Evolutionary conservation across 2,888 invertebrate species (phyloP), one percentile per base, ranked within the genome.

Genomic region (Cephus pygmeus): DNA sequence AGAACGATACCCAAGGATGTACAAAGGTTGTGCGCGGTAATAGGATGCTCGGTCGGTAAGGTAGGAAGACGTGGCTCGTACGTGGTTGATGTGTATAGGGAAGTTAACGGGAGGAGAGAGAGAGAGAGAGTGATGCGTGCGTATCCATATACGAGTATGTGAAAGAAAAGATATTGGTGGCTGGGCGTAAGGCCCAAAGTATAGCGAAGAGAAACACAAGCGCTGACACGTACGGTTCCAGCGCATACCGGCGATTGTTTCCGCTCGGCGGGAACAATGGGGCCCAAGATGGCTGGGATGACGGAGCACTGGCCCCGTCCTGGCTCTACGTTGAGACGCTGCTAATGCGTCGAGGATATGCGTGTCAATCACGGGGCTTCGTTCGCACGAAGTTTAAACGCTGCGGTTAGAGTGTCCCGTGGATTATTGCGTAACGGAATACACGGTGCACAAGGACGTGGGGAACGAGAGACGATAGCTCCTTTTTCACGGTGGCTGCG

Each of bases 141-240:
- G 40, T 40, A 40, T 40, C 40, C 15, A 15, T 15, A 40, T 15
- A 40, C 40, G 40, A 40, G 40, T 40, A 15, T 15, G 15, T 40
- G 40, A 40, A 40, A 15, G 40, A 40, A 40, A 40, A 40, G 15
- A 40, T 15, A 40, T 40, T 15, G 40, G 40, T 40, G 40, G 40
- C 40, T 15, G 40, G 15, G 40, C 40, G 6, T 40, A 40, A 40
- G 40, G 40, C 40, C 40, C 40, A 40, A 40, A 40, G 40, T 40
- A 40, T 40, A 15, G 40, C 15, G 15, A 15, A 40, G 40, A 30
- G 35, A 75, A 77, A 31, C 35, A 73, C 76, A 75, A 75, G 40
- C 75, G 77, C 77, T 82, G 84, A 83, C 84, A 83, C 79, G 81
- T 80, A 83, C 83, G 81, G 83, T 82, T 83, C 83, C 82, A 81